Evolutionary conservation across 2,888 invertebrate species (phyloP), one percentile per base, ranked within the genome.

Genomic region (Hyposoter dolosus): DNA sequence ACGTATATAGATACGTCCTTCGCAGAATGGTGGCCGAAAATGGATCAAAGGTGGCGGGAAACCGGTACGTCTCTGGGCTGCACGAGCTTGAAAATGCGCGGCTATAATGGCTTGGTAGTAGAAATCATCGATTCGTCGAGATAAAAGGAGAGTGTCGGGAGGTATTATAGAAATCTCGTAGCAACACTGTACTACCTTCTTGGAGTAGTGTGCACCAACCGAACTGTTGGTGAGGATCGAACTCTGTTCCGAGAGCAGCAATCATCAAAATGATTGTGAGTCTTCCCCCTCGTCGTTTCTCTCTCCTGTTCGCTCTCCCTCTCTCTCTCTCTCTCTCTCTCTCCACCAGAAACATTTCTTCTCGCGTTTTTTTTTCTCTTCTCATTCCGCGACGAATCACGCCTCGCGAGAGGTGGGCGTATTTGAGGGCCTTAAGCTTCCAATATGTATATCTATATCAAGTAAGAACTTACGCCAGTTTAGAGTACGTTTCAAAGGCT

Each of bases 221-320:
- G 56, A 78, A 47, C 63, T 32, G 50, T 77, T 84, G 60, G 79
- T 82, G 78, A 75, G 76, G 82, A 86, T 80, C 79, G 78, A 83
- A 72, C 60, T 83, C 60, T 74, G 84, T 83, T 86, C 88, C 87
- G 88, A 88, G 77, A 35, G 83, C 86, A 85, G 88, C 88, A 89
- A 90, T 90, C 90, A 90, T 90, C 87, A 87, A 89, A 90, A 90
- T 90, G 90, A 90, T 90, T 89, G 88, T 86, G 88, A 89, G 78
- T 82, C 79, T 53, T 66, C 76, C 76, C 78, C 72, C 32, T 83
- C 66, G 15, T 83, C 69, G 53, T 72, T 17, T 72, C 47, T 63
- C 69, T 84, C 68, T 77, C 40, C 40, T 23, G 17, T 28, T 43
- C 12, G 23, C 19, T 23, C n/a, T n/a, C 10, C n/a, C 40, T 12